Conservation (phyloP, 2,888 invertebrate species). For the Orgyia antiqua region DNA sequence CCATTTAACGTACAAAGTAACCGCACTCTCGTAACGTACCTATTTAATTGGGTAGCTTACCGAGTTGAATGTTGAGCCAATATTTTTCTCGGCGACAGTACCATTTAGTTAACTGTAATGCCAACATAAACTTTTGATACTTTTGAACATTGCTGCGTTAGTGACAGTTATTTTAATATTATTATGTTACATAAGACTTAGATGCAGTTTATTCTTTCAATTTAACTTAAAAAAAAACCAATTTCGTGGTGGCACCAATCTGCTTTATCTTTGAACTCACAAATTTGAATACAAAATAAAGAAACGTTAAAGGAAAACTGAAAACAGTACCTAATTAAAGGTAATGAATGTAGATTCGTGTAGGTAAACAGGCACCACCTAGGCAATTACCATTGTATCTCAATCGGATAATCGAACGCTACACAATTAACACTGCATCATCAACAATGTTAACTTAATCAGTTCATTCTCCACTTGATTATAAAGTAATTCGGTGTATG, state of each 20-base stretch:
- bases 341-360: constrained; percentile 29
- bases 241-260: too few relatives aligned
- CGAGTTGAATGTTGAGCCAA: constrained; percentile 22
- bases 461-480: constrained; percentile 47
- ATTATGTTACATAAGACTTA: too few relatives aligned
- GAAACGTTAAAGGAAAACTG: constrained; percentile 5
- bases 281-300: background rate
- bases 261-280: too few relatives aligned
- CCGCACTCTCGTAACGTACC: constrained; percentile 31
- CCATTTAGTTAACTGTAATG: constrained; percentile 15
- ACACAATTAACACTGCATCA: constrained; percentile 55
- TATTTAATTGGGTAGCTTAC: constrained; percentile 54
- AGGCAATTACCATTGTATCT: constrained; percentile 45
- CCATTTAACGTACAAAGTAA: constrained; percentile 49
- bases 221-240: too few relatives aligned
- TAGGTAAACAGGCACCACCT: constrained; percentile 35
- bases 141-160: background rate
- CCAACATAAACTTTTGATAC: constrained; percentile 4
- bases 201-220: too few relatives aligned
- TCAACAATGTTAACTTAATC: constrained; percentile 54
- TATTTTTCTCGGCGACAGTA: constrained; percentile 25
- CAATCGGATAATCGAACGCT: constrained; percentile 44
- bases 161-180: background rate
- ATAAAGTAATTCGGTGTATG: constrained; percentile 44
- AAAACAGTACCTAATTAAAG: constrained; percentile 37